Evolutionary conservation across 1,140 invertebrate species (phyloP), one percentile per base, ranked within the genome.

Genomic region (Drosophila burlai): DNA sequence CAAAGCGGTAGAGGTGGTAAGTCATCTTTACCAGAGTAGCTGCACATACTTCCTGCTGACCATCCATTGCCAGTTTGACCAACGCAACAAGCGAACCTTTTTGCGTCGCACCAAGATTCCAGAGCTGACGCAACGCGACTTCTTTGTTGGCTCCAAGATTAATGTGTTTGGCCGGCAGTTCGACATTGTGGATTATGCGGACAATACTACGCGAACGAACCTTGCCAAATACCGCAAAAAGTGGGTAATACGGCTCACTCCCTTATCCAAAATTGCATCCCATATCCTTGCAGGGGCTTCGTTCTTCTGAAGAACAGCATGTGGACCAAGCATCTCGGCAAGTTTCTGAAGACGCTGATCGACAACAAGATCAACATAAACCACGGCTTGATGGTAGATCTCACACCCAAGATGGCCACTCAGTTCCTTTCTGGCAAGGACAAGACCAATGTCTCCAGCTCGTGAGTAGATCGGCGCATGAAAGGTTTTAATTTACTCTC

Each of bases 161-260:
- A 96, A 95, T 71, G 95, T 98, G 80, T 95, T 97, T 83, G 96
- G 96, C 8, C 93, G 97, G 47, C 95, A 96, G 74, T 95, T 98
- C 45, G 96, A 95, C 91, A 95, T 98, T 58, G 94, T 95, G 31
- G 96, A 96, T 93, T 98, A 96, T 94, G 97, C 95, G 4, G 96
- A 98, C 93, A 95, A 94, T 63, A 84, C 92, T 29, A 96, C 96
- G 0, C 95, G 93, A 82, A 94, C 93, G 76, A 95, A 94, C 84
- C 91, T 96, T 52, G 94, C 94, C 16, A 94, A 93, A 75, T 93
- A 94, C 81, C 93, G 95, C 65, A 93, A 96, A 93, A 94, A 94
- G 96, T 96, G 93, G 93, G 93, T 89, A 4, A 13, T 52, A 43
- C 15, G n/a, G 10, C 26, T 3, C 3, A 34, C 26, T 15, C 18